Base-by-base conservation (phyloP, 2,888 invertebrate genomes). In the Lithophane ornitopus region DNA sequence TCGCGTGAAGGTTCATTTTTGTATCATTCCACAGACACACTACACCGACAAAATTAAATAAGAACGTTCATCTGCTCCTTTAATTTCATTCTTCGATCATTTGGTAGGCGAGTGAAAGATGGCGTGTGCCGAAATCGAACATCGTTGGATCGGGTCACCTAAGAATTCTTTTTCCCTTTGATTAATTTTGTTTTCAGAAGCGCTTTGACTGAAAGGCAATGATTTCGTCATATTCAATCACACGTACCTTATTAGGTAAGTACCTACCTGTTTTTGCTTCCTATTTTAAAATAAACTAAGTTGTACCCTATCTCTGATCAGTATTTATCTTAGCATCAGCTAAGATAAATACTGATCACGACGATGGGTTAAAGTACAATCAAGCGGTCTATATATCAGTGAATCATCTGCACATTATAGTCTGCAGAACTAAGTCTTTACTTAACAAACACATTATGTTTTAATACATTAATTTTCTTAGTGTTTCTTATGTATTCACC, bases 241-340 rank as follows among this genome's bases (percentile, higher is more conserved):
- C 52, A 62, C 26, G 3, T 54, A 41, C 7, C 9, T 19, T 44
- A n/a, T 26, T 28, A 3, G 3, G 7, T 16, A 16, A 8, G 28
- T 14, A 39, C 19, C n/a, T 14, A 39, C 19, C n/a, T 49, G 14
- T n/a, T 8, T 59, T 16, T 44, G 52, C 52, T 76, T 44, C 6
- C 9, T 67, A 76, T 62, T 46, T 46, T 19, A 39, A 76, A 76
- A 46, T 16, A 14, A 49, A 69, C 6, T 14, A 54, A 41, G n/a
- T 46, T 62, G 1, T 62, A 28, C 46, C n/a, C n/a, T 54, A 46
- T 46, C 26, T 46, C 28, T 62, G 11, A 67, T 39, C 34, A 39
- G 34, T n/a, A n/a, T 6, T 44, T 26, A 61, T 76, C 28, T 62
- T 12, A 77, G 70, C n/a, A n/a, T n/a, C n/a, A n/a, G n/a, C n/a